A percentile compares a stretch with the other conserved stretches of the same genome.
Conservation (phyloP, 1,140 invertebrate genomes). For the Bombus haemorrhoidalis region DNA sequence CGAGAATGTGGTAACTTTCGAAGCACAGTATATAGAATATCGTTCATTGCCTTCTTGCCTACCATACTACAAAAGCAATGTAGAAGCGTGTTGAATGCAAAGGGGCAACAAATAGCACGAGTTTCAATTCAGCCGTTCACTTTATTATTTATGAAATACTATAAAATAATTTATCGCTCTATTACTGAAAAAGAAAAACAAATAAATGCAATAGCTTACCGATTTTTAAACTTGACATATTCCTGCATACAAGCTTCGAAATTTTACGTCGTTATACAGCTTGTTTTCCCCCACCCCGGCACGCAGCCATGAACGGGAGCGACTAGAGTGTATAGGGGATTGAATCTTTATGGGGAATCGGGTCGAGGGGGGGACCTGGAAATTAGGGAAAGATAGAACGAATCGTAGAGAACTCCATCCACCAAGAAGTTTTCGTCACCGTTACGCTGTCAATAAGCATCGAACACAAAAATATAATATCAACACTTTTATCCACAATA, state of each 20-base stretch:
- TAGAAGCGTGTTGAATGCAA: conserved; percentile 54
- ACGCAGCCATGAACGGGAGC: conserved; percentile 79
- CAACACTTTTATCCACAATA: conserved; percentile 10
- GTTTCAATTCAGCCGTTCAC: conserved; percentile 30
- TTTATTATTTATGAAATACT: neutral
- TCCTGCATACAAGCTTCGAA: conserved; percentile 80
- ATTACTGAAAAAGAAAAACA: neutral
- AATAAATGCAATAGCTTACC: conserved; percentile 80
- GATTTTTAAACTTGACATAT: conserved; percentile 87
- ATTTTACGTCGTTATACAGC: conserved; percentile 72
- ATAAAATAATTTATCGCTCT: neutral
- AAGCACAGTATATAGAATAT: conserved; percentile 44
- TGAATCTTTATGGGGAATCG: conserved; percentile 57
- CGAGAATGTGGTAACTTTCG: conserved; percentile 30
- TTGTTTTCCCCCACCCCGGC: conserved; percentile 78
- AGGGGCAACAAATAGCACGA: conserved; percentile 43
- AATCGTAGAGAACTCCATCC: conserved; percentile 60
- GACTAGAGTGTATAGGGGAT: conserved; percentile 64
- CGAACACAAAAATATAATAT: neutral
- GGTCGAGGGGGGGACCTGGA: conserved; percentile 48
- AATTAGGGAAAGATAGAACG: conserved; percentile 62
- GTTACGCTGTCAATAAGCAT: conserved; percentile 4
- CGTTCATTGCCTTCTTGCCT: conserved; percentile 40
- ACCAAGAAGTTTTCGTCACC: conserved; percentile 40
- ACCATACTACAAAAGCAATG: conserved; percentile 50